These are phyloP conservation scores for Geotria australis DNA, from an alignment of 2,797 vertebrate genomes.

Conservation along the genomic window DNA sequence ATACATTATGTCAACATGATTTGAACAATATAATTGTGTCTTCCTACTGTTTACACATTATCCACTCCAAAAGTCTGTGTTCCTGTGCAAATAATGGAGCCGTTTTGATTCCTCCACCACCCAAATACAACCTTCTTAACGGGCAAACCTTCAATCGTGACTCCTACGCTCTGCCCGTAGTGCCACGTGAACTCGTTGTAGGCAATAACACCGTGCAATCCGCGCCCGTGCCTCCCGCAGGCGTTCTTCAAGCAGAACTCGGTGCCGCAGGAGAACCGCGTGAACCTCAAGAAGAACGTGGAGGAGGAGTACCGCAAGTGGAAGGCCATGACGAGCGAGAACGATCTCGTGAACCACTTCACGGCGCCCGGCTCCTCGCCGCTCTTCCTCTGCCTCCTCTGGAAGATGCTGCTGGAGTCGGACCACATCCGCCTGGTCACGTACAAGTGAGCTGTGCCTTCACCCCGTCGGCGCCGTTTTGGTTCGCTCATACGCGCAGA, in stretches of 20 bases:
- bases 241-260: slow-evolving; percentile 97
- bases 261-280: slow-evolving; percentile 85
- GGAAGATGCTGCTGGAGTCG: slow-evolving; percentile 94
- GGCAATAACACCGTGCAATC: too few relatives aligned
- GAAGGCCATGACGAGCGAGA: slow-evolving; percentile 94
- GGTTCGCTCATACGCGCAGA: too few relatives aligned
- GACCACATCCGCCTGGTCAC: slow-evolving; percentile 96
- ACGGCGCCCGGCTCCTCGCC: slow-evolving; percentile 68
- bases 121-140: background rate
- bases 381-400: slow-evolving; percentile 77
- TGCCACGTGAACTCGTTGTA: too few relatives aligned
- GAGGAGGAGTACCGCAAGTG: slow-evolving; percentile 96
- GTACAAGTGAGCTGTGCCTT: slow-evolving; percentile 14
- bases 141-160: too few relatives aligned
- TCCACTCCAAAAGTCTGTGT: background rate
- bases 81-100: background rate
- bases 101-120: background rate
- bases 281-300: slow-evolving; percentile 95
- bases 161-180: too few relatives aligned
- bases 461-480: background rate
- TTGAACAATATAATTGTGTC: too few relatives aligned
- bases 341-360: slow-evolving; percentile 82
- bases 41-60: too few relatives aligned
- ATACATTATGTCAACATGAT: too few relatives aligned
- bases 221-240: slow-evolving; percentile 9